Percentiles rank a stretch among this genome's conserved stretches.
These are phyloP conservation scores for Lasioglossum oenotherae DNA, from an alignment of 2,888 invertebrate species.

Conservation along the genomic window DNA sequence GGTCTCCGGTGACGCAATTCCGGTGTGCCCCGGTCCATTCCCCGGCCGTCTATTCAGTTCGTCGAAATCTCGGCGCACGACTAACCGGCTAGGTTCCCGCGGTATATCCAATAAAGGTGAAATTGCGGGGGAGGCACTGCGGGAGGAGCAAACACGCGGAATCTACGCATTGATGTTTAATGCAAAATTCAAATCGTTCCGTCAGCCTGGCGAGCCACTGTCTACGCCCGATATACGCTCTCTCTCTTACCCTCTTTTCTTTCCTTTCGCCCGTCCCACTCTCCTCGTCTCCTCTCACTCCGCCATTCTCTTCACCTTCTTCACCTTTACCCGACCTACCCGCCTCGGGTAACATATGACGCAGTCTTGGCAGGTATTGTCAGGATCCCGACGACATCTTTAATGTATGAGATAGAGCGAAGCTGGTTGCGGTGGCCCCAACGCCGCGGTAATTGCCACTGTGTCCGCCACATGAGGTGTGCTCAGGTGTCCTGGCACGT, in stretches of 20 bases:
- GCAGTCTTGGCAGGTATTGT: slow-evolving; percentile 81
- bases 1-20: slow-evolving; percentile 18
- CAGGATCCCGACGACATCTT: slow-evolving; percentile 76
- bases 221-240: slow-evolving; percentile 33
- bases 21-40: not conserved
- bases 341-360: slow-evolving; percentile 76
- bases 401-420: slow-evolving; percentile 77
- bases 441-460: slow-evolving; percentile 66
- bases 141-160: slow-evolving; percentile 70
- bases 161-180: slow-evolving; percentile 81
- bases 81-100: slow-evolving; percentile 30
- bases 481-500: slow-evolving; percentile 26
- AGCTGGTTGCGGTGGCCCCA: slow-evolving; percentile 49
- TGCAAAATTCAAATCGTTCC: slow-evolving; percentile 82
- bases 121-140: slow-evolving; percentile 76
- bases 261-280: not conserved
- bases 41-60: slow-evolving; percentile 20
- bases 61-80: slow-evolving; percentile 33
- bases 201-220: slow-evolving; percentile 49
- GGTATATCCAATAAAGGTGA: slow-evolving; percentile 78
- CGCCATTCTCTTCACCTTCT: not conserved
- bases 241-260: slow-evolving; percentile 35
- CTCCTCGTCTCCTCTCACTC: not conserved
- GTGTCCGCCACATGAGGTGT: slow-evolving; percentile 39
- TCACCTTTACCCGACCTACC: not conserved